Evolutionary conservation across 2,888 invertebrate genomes (phyloP), one percentile per base, ranked within the genome.

Genomic region (Platypus cylindrus): DNA sequence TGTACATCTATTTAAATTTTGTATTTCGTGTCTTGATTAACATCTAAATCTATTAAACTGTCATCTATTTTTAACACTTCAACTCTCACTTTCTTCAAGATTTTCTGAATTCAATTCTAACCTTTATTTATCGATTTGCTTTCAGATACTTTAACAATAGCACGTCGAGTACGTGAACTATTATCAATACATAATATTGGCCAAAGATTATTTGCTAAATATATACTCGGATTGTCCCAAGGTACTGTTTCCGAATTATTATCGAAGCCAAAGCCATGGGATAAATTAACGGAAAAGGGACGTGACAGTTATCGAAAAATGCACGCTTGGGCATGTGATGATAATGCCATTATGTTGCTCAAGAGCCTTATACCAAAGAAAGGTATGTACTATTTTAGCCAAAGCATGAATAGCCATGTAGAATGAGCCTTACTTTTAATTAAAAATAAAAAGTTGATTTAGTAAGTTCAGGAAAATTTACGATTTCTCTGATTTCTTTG

Each of bases 221-320:
- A 95, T 65, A 90, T 98, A 31, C 75, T 98, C 49, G 97, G 97
- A 1, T 67, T 91, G 43, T 93, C 83, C 43, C 97, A 98, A 64
- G 98, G 98, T 40, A 98, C 98, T 15, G 95, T 98, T 30, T 93
- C 93, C 46, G 98, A 98, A 66, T 68, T 98, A 53, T 73, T 98
- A 44, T 95, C 95, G 49, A 98, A 98, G 62, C 98, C 98, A 35
- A 95, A 98, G 62, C 94, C 94, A 9, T 98, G 98, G 98, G 94
- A 95, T 68, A 97, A 97, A 66, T 70, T 98, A 57, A 98, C 98
- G 38, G 98, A 98, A 68, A 98, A 98, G 64, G 98, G 98, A 20
- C 72, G 97, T 36, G 98, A 98, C 68, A 95, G 95, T 52, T 98
- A 98, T 68, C 72, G 98, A 56, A 95, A 97, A 68, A 98, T 98